phyloP scores from a whole-genome alignment of 2,797 vertebrate species.

The Falco berigora region DNA sequence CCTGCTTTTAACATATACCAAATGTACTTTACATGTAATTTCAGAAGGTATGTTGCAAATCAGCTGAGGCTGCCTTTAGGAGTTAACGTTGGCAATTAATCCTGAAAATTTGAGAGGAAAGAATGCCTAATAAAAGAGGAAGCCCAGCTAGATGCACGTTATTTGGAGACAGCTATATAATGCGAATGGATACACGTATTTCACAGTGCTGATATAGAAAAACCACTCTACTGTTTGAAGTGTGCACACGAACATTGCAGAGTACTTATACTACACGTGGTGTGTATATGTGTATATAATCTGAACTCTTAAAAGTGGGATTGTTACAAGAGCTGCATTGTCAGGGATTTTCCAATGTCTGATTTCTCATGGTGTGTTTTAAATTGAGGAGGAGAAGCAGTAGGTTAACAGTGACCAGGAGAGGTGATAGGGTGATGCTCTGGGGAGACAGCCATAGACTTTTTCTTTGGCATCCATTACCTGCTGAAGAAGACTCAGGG shows the following conservation, averaged over 20 bases:
- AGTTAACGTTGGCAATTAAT: neutral
- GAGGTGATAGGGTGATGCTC: neutral
- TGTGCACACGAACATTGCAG: neutral
- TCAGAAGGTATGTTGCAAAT: neutral
- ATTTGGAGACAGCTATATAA: neutral
- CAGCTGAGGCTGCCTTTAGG: neutral
- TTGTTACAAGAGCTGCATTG: neutral
- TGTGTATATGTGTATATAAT: neutral
- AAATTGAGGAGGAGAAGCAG: neutral
- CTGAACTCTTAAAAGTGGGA: neutral
- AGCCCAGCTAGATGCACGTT: neutral
- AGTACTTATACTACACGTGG: neutral
- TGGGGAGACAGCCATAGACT: neutral
- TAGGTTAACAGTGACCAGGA: neutral
- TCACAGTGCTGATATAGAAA: neutral
- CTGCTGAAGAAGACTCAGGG: neutral
- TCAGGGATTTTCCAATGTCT: neutral
- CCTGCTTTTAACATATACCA: neutral
- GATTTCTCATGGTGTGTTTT: neutral
- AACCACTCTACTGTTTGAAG: neutral
- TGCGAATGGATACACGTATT: neutral
- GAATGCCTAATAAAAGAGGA: neutral
- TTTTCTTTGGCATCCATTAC: neutral
- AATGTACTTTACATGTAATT: neutral
- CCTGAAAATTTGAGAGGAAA: neutral